Conservation (phyloP, 2,113 vertebrate genomes). For the Pedionomus torquatus region DNA sequence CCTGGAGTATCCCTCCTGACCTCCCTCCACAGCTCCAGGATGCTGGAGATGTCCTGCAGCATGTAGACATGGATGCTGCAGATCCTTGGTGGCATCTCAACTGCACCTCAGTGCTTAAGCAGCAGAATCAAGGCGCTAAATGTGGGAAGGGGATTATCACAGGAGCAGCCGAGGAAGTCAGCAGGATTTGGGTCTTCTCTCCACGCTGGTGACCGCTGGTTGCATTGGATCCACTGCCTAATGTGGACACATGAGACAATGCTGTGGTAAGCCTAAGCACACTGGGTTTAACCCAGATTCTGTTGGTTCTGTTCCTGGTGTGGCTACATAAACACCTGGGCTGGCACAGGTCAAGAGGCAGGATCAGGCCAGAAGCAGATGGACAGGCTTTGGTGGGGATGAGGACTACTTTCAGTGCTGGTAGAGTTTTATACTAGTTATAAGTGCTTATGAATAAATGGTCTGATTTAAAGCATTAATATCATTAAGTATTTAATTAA, state of each 20-base stretch:
- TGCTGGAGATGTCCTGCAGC: neutral
- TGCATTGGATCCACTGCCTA: neutral
- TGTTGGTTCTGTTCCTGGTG: neutral
- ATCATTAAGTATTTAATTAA: constrained; percentile 39
- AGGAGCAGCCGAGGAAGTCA: neutral
- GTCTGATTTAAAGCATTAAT: neutral
- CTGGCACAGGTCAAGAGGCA: neutral
- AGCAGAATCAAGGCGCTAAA: neutral
- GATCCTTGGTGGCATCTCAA: neutral
- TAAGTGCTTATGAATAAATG: neutral
- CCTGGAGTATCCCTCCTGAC: neutral
- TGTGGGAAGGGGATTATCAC: neutral
- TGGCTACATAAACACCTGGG: neutral
- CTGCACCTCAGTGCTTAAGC: neutral
- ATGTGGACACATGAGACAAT: neutral
- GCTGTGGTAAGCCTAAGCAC: neutral
- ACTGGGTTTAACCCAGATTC: neutral
- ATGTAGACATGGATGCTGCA: neutral
- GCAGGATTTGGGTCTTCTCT: neutral
- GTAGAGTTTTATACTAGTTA: neutral
- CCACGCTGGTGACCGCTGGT: neutral
- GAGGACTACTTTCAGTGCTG: neutral
- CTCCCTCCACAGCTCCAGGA: neutral
- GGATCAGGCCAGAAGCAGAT: neutral
- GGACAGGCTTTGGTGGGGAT: neutral